A percentile compares a stretch with the other conserved stretches of the same genome.
Conservation (phyloP, 2,113 vertebrate genomes). For the Gasterosteus aculeatus region DNA sequence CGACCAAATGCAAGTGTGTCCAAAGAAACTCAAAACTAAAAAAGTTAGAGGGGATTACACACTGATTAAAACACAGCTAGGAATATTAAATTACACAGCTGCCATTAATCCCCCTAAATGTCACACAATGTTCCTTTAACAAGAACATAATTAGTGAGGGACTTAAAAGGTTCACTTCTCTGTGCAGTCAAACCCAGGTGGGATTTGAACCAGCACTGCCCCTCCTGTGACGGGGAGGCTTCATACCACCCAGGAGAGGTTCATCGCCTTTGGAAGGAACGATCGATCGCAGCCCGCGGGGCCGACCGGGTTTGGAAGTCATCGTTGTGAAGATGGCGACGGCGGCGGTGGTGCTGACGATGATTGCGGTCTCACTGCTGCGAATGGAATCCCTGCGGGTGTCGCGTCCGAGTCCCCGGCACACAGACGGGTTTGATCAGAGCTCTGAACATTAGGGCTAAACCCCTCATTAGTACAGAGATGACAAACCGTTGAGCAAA, state of each 20-base stretch:
- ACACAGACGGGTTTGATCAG: constrained; percentile 3
- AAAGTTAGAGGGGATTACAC: neutral
- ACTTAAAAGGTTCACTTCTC: neutral
- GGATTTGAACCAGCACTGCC: neutral
- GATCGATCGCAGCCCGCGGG: neutral
- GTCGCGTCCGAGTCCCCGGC: neutral
- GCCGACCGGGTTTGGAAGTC: neutral
- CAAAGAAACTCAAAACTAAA: neutral
- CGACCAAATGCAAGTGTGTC: neutral
- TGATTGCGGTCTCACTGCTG: constrained; percentile 1
- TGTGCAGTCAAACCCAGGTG: neutral
- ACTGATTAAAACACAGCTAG: neutral
- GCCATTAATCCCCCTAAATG: neutral
- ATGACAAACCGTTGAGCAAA: neutral
- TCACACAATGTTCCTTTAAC: neutral
- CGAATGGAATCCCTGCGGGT: neutral
- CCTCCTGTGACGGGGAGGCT: too few relatives aligned
- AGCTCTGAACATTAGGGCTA: neutral
- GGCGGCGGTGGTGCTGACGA: neutral
- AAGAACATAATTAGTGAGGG: neutral
- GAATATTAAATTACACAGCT: neutral
- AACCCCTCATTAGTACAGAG: neutral
- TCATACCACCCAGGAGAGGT: neutral
- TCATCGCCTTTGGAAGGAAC: neutral
- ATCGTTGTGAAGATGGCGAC: neutral